phyloP scores from a whole-genome alignment of 2,113 vertebrate species.

The Brachypteracias leptosomus region DNA sequence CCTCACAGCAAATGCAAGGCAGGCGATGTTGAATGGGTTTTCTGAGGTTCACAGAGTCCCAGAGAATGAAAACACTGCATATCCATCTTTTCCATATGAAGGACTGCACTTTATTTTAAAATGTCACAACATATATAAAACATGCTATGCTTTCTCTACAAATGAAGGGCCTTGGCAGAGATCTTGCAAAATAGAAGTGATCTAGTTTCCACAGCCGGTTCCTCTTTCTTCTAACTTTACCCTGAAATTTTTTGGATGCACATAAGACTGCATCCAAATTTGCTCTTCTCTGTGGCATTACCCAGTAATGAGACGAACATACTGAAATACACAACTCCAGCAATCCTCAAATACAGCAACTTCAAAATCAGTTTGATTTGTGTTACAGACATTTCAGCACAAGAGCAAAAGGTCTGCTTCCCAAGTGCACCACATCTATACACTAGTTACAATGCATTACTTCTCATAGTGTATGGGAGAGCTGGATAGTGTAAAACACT shows the following conservation, averaged over 20 bases:
- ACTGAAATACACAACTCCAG: not conserved
- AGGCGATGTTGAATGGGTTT: not conserved
- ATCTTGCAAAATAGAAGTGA: not conserved
- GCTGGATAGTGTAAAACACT: not conserved
- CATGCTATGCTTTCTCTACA: not conserved
- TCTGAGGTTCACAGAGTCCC: not conserved
- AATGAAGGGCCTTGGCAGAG: not conserved
- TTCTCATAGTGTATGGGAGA: not conserved
- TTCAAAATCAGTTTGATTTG: not conserved
- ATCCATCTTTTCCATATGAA: not conserved
- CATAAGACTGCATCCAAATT: fast-evolving
- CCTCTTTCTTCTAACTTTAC: not conserved
- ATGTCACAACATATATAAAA: not conserved
- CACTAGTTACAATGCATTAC: not conserved
- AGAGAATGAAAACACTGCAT: not conserved
- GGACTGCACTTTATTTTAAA: not conserved
- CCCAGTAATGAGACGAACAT: not conserved
- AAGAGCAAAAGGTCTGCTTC: not conserved
- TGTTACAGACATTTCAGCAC: not conserved
- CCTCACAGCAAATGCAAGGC: not conserved
- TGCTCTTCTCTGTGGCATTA: not conserved
- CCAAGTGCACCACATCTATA: not conserved
- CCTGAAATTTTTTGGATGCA: not conserved
- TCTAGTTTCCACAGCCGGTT: not conserved
- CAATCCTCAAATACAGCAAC: not conserved